phyloP scores from a whole-genome alignment of 2,113 vertebrate genomes.

The Alethe castanea region DNA sequence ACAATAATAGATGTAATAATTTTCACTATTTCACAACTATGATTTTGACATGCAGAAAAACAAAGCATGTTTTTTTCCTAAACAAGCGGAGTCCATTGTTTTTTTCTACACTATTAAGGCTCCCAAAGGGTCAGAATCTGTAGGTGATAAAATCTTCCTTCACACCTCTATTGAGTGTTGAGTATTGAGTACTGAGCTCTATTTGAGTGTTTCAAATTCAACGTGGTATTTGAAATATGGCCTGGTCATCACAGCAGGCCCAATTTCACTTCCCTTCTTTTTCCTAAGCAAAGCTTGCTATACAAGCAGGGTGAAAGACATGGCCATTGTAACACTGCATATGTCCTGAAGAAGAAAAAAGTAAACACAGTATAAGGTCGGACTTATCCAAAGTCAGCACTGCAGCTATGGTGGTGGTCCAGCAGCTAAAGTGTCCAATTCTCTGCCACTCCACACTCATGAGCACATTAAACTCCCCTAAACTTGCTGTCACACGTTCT shows the following conservation, averaged over 20 bases:
- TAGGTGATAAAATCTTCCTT: not conserved
- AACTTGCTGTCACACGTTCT: not conserved
- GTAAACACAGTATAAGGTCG: not conserved
- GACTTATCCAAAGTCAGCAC: not conserved
- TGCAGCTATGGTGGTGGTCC: too few relatives aligned
- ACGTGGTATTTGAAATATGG: not conserved
- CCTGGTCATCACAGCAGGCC: not conserved
- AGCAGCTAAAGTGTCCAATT: not conserved
- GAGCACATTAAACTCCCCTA: not conserved
- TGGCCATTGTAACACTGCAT: fast-evolving
- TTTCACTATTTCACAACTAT: not conserved
- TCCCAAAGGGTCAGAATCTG: not conserved
- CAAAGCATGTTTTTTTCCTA: not conserved
- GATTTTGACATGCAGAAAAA: not conserved
- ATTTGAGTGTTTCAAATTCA: not conserved
- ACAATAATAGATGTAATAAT: not conserved
- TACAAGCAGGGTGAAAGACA: not conserved
- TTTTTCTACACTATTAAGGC: not conserved
- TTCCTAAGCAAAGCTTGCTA: not conserved
- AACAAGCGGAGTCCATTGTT: not conserved
- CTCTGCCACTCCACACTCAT: fast-evolving
- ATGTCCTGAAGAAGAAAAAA: not conserved
- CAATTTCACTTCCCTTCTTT: not conserved
- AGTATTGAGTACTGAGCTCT: too few relatives aligned
- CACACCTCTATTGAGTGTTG: too few relatives aligned